Base-by-base conservation (phyloP, 2,113 vertebrate species). In the Euleptes europaea region DNA sequence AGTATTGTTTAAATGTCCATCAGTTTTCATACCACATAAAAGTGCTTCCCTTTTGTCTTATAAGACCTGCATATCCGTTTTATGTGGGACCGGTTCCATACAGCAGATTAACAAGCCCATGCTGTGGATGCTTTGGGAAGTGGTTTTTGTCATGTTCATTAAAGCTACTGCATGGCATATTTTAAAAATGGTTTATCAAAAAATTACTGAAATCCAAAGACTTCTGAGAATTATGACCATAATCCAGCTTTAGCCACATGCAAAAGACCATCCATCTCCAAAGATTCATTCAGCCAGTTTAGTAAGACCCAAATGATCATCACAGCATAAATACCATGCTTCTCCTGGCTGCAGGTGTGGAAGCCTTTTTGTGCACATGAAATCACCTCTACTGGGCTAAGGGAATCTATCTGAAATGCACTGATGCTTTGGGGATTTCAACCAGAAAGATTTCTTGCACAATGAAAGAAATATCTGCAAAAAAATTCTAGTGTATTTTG, bases 81-180 rank as follows among this genome's bases (percentile, higher is more conserved):
- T 63, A 73, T 31, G 38, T 19, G 84, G n/a, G 14, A 15, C 44
- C 19, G 5, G 47, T 42, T 65, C 23, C 11, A 63, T 35, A 74
- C 13, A 57, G 51, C 40, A 8, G 51, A 23, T 13, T 38, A 65
- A 82, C 40, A 44, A 0, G 1, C n/a, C 2, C 5, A 70, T 72
- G 65, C 15, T 63, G 54, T 65, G 71, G 15, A 69, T 0, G 0
- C 35, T 1, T 4, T 63, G 73, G 10, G 0, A 0, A 74, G 26
- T 21, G 83, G 10, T 7, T 66, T 84, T 2, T 60, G 21, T 23
- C 19, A 57, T 57, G 9, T 35, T 77, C 21, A 78, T 11, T 11
- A 78, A 60, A 78, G 11, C n/a, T 40, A 2, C 13, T 33, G 4
- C 12, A 14, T 35, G 26, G 57, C 35, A 78, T 12, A 60, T 28